Percentiles rank a stretch among this genome's conserved stretches.
Evolutionary conservation across 2,797 vertebrate species (phyloP).

Genomic region (Dromococcyx pavoninus): DNA sequence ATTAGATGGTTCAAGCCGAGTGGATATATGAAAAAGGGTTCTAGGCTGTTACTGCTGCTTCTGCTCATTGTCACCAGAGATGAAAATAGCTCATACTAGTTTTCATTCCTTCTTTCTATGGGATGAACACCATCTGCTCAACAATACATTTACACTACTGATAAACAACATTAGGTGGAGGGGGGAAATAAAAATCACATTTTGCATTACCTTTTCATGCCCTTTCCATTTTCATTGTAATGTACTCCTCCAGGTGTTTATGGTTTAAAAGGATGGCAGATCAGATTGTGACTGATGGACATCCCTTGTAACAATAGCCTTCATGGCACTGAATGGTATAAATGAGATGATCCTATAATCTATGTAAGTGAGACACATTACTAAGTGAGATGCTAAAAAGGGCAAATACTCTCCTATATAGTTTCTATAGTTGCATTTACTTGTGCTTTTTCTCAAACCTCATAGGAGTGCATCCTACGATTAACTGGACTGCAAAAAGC

Average conservation of each 20-base stretch:
- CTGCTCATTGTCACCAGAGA: background rate
- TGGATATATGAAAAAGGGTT: background rate
- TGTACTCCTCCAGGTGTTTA: background rate
- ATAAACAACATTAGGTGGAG: background rate
- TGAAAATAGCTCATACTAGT: background rate
- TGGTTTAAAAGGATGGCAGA: background rate
- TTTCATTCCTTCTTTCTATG: background rate
- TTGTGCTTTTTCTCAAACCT: background rate
- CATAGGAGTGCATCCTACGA: fast-evolving
- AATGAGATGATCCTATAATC: background rate
- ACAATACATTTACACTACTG: background rate
- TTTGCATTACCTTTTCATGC: background rate
- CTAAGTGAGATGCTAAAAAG: background rate
- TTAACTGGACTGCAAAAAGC: background rate
- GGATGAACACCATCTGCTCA: background rate
- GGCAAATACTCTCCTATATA: background rate
- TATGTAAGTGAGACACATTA: background rate
- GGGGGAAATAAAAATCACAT: background rate
- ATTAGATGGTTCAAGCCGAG: background rate
- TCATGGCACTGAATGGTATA: background rate
- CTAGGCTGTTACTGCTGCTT: background rate
- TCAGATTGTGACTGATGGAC: background rate
- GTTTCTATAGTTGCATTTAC: background rate
- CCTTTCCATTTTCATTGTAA: background rate
- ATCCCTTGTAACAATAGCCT: background rate